These are phyloP conservation scores for Cerastis leucographa DNA, from an alignment of 2,888 invertebrate genomes.

Conservation along the genomic window DNA sequence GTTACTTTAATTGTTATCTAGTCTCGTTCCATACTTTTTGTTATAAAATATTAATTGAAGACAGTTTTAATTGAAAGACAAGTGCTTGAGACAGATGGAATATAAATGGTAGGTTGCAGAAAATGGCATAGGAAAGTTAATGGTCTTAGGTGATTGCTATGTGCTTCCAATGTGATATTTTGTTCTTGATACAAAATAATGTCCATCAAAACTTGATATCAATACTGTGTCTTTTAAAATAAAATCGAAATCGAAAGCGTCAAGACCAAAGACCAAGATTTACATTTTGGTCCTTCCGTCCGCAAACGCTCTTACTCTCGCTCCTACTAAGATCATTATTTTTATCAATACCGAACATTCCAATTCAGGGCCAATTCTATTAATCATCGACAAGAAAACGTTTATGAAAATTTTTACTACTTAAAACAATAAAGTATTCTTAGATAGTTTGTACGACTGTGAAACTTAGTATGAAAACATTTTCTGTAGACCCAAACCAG, in stretches of 20 bases:
- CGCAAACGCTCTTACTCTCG: no score
- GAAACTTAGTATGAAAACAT: slow-evolving; percentile 11
- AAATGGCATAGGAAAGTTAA: background rate
- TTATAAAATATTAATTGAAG: slow-evolving; percentile 45
- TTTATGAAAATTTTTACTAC: background rate
- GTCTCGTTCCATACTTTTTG: slow-evolving; percentile 35
- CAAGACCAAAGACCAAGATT: background rate
- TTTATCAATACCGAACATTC: background rate
- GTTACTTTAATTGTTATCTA: slow-evolving; percentile 52
- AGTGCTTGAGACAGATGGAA: background rate
- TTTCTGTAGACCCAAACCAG: background rate
- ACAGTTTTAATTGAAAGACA: slow-evolving; percentile 46
- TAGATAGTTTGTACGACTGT: slow-evolving; percentile 3
- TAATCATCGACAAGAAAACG: background rate
- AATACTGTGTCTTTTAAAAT: background rate
- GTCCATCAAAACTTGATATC: background rate
- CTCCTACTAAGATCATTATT: background rate
- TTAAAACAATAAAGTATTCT: background rate
- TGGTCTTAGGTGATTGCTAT: background rate
- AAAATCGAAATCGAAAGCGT: background rate
- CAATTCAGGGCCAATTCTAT: background rate
- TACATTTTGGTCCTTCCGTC: slow-evolving; percentile 5
- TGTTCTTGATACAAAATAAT: background rate
- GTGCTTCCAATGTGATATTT: background rate
- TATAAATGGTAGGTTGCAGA: slow-evolving; percentile 17